Base-by-base conservation (phyloP, 2,797 vertebrate species). In the Amazona finschi region DNA sequence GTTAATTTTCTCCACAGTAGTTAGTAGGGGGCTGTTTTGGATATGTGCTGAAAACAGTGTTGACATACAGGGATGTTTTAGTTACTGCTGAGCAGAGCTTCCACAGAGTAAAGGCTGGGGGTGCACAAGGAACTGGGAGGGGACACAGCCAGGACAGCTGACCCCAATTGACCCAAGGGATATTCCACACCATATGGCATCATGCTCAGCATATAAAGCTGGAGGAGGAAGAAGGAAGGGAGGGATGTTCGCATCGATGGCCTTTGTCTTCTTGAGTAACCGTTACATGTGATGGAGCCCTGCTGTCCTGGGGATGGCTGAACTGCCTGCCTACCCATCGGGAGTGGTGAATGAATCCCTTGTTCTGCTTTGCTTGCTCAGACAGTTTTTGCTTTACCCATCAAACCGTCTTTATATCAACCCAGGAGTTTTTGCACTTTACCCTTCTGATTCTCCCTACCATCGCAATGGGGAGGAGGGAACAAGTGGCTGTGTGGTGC, bases 201-300 rank as follows among this genome's bases (percentile, higher is more conserved):
- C 44, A 47, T 0, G 3, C 15, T 79, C 20, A 33, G 55, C 20
- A 43, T n/a, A 30, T 9, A 64, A 13, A 85, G 7, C 25, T 39
- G n/a, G 8, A 8, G 11, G 31, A 57, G 8, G 33, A 57, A 70
- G 38, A 7, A 75, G 9, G 25, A 57, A 76, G 0, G 0, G 18
- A 15, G 12, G n/a, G 17, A 13, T 3, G 2, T 30, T 67, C 0
- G 2, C 8, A 71, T 30, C 5, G 18, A 76, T 24, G 20, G 36
- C 0, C 0, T 70, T 36, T 41, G 19, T 38, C n/a, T 60, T 31
- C 67, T 62, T 25, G 66, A 41, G 7, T 15, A 6, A 73, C 28
- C 1, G 0, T 33, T 43, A 12, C 0, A 2, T 1, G 2, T 1
- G 44, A 33, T 13, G 10, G 5, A 74, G 52, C 38, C 16, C 11